phyloP scores from a whole-genome alignment of 2,113 vertebrate species.

The Marcusenius ussheri region DNA sequence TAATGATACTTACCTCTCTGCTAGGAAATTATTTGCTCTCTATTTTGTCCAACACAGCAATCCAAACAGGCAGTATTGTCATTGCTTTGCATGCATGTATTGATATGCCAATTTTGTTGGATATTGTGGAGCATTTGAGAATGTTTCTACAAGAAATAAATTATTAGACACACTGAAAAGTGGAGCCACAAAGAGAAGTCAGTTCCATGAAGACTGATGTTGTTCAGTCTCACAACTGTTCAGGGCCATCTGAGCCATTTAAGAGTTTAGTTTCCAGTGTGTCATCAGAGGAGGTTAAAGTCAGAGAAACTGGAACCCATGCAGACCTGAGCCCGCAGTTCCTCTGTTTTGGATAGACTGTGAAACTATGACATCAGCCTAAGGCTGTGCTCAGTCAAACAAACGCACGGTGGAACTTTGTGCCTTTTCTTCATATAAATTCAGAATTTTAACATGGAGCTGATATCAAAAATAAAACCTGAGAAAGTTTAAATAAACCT shows the following conservation, averaged over 20 bases:
- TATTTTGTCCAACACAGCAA: neutral
- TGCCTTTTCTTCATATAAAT: constrained; percentile 17
- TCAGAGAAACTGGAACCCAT: constrained; percentile 16
- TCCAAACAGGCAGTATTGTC: neutral
- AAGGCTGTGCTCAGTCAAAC: constrained; percentile 41
- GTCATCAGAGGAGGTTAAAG: constrained; percentile 33
- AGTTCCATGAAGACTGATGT: neutral
- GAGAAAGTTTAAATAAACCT: constrained; percentile 6
- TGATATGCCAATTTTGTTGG: neutral
- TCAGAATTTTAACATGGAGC: constrained; percentile 30
- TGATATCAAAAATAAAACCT: constrained; percentile 23
- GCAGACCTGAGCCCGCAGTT: constrained; percentile 37
- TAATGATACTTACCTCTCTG: neutral
- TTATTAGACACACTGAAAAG: neutral
- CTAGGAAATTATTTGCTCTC: neutral
- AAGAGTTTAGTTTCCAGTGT: constrained; percentile 42
- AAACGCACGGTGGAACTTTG: constrained; percentile 34
- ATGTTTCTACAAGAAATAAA: neutral
- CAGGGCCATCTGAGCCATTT: neutral
- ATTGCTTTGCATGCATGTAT: neutral
- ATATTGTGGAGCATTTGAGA: neutral
- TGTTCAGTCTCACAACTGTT: neutral
- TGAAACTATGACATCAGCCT: constrained; percentile 49
- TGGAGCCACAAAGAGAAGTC: neutral
- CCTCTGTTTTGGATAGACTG: constrained; percentile 28